Evolutionary conservation across 1,140 invertebrate species (phyloP).

Genomic region (Heliconius eleuchia): DNA sequence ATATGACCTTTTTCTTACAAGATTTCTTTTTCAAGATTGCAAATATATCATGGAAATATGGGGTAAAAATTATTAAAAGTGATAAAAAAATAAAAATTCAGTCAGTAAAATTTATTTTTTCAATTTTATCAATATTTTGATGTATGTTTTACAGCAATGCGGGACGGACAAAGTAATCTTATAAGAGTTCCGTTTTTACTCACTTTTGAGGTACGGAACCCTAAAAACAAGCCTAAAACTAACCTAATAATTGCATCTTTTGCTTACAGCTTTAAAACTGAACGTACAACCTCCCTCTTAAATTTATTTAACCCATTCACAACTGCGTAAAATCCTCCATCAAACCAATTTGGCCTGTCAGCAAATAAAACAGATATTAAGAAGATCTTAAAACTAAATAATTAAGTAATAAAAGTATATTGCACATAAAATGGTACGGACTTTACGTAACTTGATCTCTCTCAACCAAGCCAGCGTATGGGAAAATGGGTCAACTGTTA

Average conservation of each 20-base stretch:
- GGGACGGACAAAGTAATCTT: too few species aligned
- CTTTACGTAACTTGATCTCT: background rate
- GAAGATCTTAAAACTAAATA: constrained; percentile 4
- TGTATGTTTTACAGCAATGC: too few species aligned
- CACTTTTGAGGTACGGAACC: too few species aligned
- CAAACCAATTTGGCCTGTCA: background rate
- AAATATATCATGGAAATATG: too few species aligned
- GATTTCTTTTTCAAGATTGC: too few species aligned
- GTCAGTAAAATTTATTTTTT: too few species aligned
- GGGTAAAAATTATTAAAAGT: too few species aligned
- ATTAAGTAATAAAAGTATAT: constrained; percentile 11
- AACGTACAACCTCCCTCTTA: background rate
- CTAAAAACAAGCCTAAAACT: background rate
- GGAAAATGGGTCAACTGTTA: background rate
- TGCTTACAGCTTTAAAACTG: too few species aligned
- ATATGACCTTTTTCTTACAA: too few species aligned
- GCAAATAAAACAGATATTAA: constrained; percentile 6
- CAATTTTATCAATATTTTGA: too few species aligned
- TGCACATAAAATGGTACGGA: background rate
- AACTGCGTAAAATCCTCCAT: background rate
- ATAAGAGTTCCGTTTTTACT: too few species aligned
- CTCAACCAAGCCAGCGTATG: background rate
- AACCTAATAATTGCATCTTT: background rate
- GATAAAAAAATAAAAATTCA: too few species aligned
- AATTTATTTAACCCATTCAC: background rate